phyloP scores from a whole-genome alignment of 2,888 invertebrate species.

The Eurytoma adleriae region DNA sequence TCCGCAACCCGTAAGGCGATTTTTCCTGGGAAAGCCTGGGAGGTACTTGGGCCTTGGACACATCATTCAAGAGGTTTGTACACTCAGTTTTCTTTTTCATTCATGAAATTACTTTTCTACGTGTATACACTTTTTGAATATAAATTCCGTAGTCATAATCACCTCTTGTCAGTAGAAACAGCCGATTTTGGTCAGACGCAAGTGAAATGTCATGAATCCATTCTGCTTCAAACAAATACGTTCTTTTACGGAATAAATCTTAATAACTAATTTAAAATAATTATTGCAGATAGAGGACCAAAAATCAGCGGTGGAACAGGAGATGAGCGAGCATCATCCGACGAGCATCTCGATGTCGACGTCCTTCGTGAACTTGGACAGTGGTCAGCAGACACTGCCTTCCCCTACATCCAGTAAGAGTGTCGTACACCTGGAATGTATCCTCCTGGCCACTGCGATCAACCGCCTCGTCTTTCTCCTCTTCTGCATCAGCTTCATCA shows the following conservation, averaged over 20 bases:
- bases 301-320: constrained; percentile 66
- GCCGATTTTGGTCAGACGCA: too few species aligned
- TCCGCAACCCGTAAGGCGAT: constrained; percentile 77
- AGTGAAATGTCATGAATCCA: too few species aligned
- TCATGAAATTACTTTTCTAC: background rate
- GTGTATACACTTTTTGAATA: too few species aligned
- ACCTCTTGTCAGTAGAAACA: too few species aligned
- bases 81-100: background rate
- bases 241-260: background rate
- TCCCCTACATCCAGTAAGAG: constrained; percentile 54
- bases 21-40: constrained; percentile 75
- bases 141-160: too few species aligned
- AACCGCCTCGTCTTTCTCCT: constrained; percentile 80
- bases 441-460: constrained; percentile 81
- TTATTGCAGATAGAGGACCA: constrained; percentile 64
- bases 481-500: constrained; percentile 78
- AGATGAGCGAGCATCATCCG: constrained; percentile 65
- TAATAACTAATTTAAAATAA: background rate
- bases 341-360: constrained; percentile 59
- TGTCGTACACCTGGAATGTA: constrained; percentile 80
- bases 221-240: too few species aligned
- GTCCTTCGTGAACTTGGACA: constrained; percentile 62
- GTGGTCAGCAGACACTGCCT: constrained; percentile 63
- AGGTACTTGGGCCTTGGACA: constrained; percentile 74
- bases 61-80: constrained; percentile 74